A percentile compares a stretch with the other conserved stretches of the same genome.
Evolutionary conservation across 2,797 vertebrate genomes (phyloP).

Genomic region (Arremon aurantiirostris): DNA sequence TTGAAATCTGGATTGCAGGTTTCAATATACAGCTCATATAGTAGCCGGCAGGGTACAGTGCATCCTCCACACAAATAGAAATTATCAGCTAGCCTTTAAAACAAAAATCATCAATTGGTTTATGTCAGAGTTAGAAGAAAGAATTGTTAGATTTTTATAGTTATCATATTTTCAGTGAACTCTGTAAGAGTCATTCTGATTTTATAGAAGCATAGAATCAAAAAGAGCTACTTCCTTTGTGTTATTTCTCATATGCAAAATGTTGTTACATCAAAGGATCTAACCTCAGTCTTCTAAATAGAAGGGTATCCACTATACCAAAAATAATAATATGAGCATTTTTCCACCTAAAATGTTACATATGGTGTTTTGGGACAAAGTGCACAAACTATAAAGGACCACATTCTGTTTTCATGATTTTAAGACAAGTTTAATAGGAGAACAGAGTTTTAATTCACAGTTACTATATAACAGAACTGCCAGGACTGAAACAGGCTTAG

Average conservation of each 20-base stretch:
- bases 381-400: background rate
- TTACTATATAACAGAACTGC: background rate
- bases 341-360: background rate
- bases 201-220: background rate
- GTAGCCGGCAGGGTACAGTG: conserved; percentile 60
- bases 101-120: background rate
- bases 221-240: background rate
- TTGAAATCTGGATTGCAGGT: conserved; percentile 47
- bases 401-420: background rate
- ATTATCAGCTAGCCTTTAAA: conserved; percentile 69
- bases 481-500: background rate
- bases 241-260: background rate
- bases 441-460: background rate
- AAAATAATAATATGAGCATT: background rate
- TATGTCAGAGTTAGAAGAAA: background rate
- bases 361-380: background rate
- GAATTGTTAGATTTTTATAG: background rate
- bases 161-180: background rate
- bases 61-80: conserved; percentile 67
- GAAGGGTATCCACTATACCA: background rate
- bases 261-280: background rate
- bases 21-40: conserved; percentile 71
- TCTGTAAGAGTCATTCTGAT: background rate
- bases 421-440: background rate
- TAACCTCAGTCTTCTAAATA: background rate